Conservation (phyloP, 2,113 vertebrate genomes). For the Hippocampus zosterae region DNA sequence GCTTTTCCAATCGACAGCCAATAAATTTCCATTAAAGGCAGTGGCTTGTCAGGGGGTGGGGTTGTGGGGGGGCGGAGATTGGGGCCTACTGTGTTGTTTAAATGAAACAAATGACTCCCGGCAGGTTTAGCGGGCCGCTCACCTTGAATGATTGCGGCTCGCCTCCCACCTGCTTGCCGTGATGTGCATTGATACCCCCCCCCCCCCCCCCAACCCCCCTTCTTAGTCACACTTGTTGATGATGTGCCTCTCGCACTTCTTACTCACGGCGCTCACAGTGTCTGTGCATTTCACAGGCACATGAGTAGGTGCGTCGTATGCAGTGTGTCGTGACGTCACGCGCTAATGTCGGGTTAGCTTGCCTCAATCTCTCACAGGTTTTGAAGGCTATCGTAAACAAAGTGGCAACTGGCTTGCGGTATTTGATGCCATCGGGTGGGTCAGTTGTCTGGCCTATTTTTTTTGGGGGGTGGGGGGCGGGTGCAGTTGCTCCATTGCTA, state of each 20-base stretch:
- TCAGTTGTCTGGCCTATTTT: too few relatives aligned
- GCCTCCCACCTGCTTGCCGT: background rate
- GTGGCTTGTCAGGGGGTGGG: background rate
- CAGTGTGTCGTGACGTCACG: background rate
- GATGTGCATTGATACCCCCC: background rate
- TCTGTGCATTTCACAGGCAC: background rate
- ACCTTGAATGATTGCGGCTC: background rate
- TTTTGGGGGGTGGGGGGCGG: too few relatives aligned
- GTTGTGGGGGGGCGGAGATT: too few relatives aligned
- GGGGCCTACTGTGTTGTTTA: background rate
- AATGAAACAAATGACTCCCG: constrained; percentile 1
- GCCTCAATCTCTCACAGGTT: too few relatives aligned
- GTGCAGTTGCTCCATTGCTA: too few relatives aligned
- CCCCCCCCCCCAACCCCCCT: background rate
- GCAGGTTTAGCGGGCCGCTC: background rate
- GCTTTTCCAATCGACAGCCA: background rate
- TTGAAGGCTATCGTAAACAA: background rate
- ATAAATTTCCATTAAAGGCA: background rate
- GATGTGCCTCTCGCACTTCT: background rate
- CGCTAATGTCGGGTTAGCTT: background rate
- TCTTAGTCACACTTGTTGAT: background rate
- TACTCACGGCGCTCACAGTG: background rate
- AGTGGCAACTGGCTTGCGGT: background rate
- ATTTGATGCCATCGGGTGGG: too few relatives aligned
- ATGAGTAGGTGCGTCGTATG: background rate